Percentiles rank a stretch among this genome's conserved stretches.
phyloP scores from a whole-genome alignment of 37 sponge, comb jelly and placozoan species.

The Corticium candelabrum region DNA sequence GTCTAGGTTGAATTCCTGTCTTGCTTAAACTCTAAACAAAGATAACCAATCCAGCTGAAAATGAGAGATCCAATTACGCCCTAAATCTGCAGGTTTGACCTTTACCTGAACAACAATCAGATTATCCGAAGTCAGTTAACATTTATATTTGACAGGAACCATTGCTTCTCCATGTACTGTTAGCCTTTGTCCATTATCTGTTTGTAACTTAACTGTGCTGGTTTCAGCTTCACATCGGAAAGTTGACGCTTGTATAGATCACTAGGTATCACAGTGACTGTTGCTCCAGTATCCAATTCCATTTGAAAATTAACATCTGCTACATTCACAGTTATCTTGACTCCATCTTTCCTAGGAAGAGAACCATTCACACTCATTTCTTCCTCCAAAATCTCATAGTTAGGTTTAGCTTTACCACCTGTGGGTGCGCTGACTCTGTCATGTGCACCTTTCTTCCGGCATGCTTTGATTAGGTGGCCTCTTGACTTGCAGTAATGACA shows the following conservation, averaged over 20 bases:
- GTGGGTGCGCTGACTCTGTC: no score
- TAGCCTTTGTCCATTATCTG: not conserved
- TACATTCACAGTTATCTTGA: not conserved
- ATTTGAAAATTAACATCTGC: not conserved
- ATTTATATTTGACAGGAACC: not conserved
- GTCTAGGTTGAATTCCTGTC: no score
- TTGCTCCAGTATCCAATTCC: not conserved
- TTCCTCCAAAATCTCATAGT: no score
- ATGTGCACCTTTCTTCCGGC: not conserved
- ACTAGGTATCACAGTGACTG: not conserved
- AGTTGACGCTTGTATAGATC: no score
- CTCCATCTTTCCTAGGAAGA: no score
- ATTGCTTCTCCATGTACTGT: not conserved
- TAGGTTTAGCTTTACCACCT: no score
- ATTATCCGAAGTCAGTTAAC: not conserved
- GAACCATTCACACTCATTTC: no score
- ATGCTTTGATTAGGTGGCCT: not conserved
- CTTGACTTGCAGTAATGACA: not conserved
- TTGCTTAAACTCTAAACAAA: no score
- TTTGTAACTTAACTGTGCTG: not conserved
- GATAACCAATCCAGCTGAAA: not conserved
- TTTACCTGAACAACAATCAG: no score
- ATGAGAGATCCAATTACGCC: slow-evolving; percentile 5
- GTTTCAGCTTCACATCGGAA: not conserved
- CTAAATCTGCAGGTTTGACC: no score